Evolutionary conservation across 2,113 vertebrate species (phyloP).

Genomic region (Rhegmatorhina hoffmannsi): DNA sequence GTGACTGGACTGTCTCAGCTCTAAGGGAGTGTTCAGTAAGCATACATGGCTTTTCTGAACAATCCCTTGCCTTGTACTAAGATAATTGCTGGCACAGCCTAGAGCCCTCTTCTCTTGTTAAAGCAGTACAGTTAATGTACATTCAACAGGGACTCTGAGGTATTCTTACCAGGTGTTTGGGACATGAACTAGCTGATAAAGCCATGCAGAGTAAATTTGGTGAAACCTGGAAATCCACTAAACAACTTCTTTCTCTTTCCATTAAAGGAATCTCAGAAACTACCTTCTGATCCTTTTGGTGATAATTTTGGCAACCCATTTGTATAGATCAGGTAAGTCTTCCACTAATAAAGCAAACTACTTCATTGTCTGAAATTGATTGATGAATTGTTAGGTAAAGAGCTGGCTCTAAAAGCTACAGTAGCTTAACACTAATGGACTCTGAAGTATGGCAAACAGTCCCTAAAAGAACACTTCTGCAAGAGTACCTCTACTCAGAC

Average conservation of each 20-base stretch:
- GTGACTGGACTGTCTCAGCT: background rate
- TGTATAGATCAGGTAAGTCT: constrained; percentile 78
- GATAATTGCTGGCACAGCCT: background rate
- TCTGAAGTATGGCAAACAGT: background rate
- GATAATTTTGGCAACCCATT: constrained; percentile 90
- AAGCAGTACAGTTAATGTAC: background rate
- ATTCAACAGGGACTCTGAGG: background rate
- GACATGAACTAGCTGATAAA: background rate
- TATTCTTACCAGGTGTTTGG: background rate
- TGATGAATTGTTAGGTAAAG: background rate
- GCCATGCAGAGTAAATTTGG: background rate
- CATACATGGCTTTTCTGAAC: background rate
- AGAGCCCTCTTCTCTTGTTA: background rate
- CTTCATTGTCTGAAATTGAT: background rate
- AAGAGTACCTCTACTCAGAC: background rate
- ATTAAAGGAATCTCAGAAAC: constrained; percentile 47
- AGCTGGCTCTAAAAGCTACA: background rate
- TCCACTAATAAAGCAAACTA: background rate
- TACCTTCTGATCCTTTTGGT: constrained; percentile 72
- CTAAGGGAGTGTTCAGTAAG: background rate
- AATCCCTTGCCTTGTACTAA: background rate
- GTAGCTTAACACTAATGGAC: background rate
- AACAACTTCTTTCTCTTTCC: background rate
- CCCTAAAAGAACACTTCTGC: background rate
- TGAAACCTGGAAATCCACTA: background rate